Conservation (phyloP, 2,797 vertebrate genomes). For the Triplophysa bombifrons region DNA sequence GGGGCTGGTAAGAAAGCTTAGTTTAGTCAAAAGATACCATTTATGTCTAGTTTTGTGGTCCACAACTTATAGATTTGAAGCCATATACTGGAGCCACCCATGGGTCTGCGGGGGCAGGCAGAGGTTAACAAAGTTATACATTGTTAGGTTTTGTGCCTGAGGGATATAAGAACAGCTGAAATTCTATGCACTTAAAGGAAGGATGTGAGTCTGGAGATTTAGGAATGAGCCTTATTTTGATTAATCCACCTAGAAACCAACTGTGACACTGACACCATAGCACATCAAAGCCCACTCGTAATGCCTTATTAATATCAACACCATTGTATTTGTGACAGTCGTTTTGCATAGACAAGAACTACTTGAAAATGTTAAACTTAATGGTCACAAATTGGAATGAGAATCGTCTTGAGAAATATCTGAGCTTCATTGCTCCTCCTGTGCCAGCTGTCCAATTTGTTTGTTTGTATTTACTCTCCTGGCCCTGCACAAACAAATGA, state of each 20-base stretch:
- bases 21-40: no score
- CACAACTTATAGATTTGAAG: no score
- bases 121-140: not conserved
- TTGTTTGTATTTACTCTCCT: conserved; percentile 47
- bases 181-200: no score
- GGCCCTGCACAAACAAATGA: conserved; percentile 1
- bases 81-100: no score
- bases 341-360: not conserved
- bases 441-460: conserved; percentile 16
- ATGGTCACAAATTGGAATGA: not conserved
- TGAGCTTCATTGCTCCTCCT: not conserved
- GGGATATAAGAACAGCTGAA: not conserved
- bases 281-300: no score
- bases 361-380: not conserved
- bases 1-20: no score
- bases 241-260: not conserved
- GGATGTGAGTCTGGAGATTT: no score
- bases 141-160: not conserved
- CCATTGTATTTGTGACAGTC: not conserved
- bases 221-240: not conserved
- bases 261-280: not conserved
- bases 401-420: not conserved
- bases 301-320: not conserved
- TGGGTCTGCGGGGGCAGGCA: no score
- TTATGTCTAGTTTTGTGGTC: no score